Evolutionary conservation across 1,140 invertebrate genomes (phyloP), one percentile per base, ranked within the genome.

Genomic region (Zaprionus kolodkinae): DNA sequence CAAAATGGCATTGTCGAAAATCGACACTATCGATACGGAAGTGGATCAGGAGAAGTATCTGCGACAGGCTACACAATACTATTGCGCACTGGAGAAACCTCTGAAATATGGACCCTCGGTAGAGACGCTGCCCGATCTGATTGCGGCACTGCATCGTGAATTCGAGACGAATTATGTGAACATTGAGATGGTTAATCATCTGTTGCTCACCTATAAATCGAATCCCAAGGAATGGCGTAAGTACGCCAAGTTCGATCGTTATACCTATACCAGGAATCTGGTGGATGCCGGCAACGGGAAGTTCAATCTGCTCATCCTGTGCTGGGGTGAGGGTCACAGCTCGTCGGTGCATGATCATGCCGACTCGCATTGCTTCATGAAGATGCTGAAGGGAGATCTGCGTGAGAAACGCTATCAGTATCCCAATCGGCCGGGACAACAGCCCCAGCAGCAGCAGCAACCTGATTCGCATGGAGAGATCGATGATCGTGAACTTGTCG

Each of bases 311-410:
- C 98, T 99, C 96, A 94, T 99, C 21, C 92, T 99, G 0, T 99
- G 98, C 93, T 99, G 99, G 99, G 97, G 97, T 35, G 97, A 99
- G 91, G 97, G 97, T 30, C 97, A 99, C 73, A 97, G 96, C 0
- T 99, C 98, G 0, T 95, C 96, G 13, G 99, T 99, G 76, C 99
- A 99, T 91, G 98, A 99, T 92, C 99, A 99, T 92, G 96, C 98
- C 0, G 95, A 99, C 85, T 95, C 98, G 0, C 98, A 99, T 91
- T 99, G 99, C 92, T 98, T 99, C 86, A 98, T 99, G 97, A 99
- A 99, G 94, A 94, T 96, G 63, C 93, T 97, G 0, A 95, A 96
- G 68, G 96, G 96, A 11, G 95, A 94, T 76, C 91, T 97, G 17
- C 94, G 94, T 40, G 96, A 96, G 94, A 94, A 95, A 67, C 94